Base-by-base conservation (phyloP, 53 echinoderm and acorn worm genomes). In the Apostichopus leukothele region DNA sequence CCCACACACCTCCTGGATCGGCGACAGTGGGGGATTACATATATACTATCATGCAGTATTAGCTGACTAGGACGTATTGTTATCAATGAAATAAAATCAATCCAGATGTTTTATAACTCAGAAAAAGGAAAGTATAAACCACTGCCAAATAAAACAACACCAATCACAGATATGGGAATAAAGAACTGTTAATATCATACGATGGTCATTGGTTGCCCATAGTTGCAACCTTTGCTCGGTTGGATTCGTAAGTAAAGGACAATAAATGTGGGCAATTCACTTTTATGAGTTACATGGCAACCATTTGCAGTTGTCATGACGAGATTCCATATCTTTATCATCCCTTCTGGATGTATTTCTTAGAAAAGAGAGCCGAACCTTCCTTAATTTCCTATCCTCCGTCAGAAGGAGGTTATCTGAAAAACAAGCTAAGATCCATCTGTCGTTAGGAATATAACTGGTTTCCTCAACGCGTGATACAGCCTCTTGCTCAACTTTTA, bases 371-470 rank as follows among this genome's bases (percentile, higher is more conserved):
- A 71, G 71, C 14, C 18, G 20, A 71, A 71, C 71, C 71, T 71
- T 16, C 18, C 71, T 71, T 71, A 71, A 71, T 71, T 71, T 71
- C 71, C 18, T 71, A 19, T 71, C 71, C 71, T 71, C 71, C 18
- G 71, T 71, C 71, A 71, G 18, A 71, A 71, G 71, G 71, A 71
- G 71, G 71, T 71, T 71, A 71, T 71, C 71, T 71, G 71, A 6
- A 71, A 18, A n/a, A 39, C 20, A 71, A 71, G 18, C 18, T 71
- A 18, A 18, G 71, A 6, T 71, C 13, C 71, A 19, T 71, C 71
- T 71, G 71, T 71, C 71, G 71, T 71, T 71, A 71, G 18, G 6
- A 71, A 16, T 6, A 71, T 16, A 71, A 6, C 16, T 71, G 18
- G 18, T n/a, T 71, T 71, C 71, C 71, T 71, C 16, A 18, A 71